phyloP scores from a whole-genome alignment of 2,888 invertebrate genomes.

The Drosophila ezoana region DNA sequence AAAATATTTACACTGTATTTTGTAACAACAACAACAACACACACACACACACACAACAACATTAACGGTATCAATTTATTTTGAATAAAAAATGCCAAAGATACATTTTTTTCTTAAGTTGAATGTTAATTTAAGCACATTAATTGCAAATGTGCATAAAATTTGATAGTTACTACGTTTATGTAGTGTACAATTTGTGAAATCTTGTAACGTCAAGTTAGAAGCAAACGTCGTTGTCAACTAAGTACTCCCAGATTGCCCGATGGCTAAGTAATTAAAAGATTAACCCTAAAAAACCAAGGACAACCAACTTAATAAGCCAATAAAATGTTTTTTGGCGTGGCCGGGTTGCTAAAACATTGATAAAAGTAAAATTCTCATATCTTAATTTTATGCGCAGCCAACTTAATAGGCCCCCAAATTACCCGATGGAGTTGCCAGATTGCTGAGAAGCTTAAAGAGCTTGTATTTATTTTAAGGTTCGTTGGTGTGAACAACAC shows the following conservation, averaged over 20 bases:
- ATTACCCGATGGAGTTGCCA: background rate
- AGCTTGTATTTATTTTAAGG: background rate
- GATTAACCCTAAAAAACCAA: background rate
- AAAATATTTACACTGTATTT: slow-evolving; percentile 65
- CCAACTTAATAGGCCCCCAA: slow-evolving; percentile 2
- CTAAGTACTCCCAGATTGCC: too few relatives aligned
- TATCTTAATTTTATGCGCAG: background rate
- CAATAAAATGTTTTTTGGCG: background rate
- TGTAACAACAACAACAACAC: slow-evolving; percentile 49
- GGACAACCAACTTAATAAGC: slow-evolving; percentile 11
- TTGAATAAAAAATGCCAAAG: slow-evolving; percentile 82
- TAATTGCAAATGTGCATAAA: background rate
- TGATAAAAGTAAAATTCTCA: too few relatives aligned
- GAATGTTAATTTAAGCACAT: background rate
- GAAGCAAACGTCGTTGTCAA: too few relatives aligned
- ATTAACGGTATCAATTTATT: slow-evolving; percentile 74
- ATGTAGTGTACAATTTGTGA: too few relatives aligned
- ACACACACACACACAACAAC: slow-evolving; percentile 36
- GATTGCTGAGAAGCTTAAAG: background rate
- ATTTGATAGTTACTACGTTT: slow-evolving; percentile 5
- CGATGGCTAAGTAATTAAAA: too few relatives aligned
- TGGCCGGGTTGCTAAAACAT: background rate
- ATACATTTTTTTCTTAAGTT: slow-evolving; percentile 44
- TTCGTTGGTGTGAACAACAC: slow-evolving; percentile 3
- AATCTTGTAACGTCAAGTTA: too few relatives aligned